Evolutionary conservation across 2,113 vertebrate genomes (phyloP), one percentile per base, ranked within the genome.

Genomic region (Phocoena sinus): DNA sequence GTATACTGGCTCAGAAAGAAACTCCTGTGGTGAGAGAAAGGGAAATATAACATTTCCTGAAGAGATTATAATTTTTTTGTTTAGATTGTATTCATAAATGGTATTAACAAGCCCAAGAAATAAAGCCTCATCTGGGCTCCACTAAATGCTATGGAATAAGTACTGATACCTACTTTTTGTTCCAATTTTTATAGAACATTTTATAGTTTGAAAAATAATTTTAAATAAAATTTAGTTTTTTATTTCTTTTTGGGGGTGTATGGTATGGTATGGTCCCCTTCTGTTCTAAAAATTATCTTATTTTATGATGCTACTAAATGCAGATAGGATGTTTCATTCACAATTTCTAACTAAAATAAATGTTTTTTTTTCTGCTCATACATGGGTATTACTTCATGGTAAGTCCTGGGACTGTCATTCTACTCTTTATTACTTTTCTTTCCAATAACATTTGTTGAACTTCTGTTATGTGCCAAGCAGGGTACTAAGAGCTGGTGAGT

Each of bases 1-100:
- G 36, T 44, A 28, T 38, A 97, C 73, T 97, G 97, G 89, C 62
- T 95, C 5, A 88, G 73, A 97, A 97, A 98, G 96, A 95, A 80
- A 91, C 47, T 91, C 44, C 41, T 97, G 88, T 74, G 80, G 74
- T 88, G 44, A 97, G 90, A 79, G 86, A 90, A 98, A 92, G 60
- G 67, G 62, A 95, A 97, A 97, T 62, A 79, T n/a, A 93, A 91
- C 21, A 94, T 97, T 96, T 97, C 95, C 79, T 90, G 88, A 94
- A 97, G 28, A 96, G 62, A 38, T 89, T 97, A 98, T 96, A 85
- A 71, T 68, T 36, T 50, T 91, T 88, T 85, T 41, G 6, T 33
- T 38, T 56, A 67, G 38, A 58, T 86, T 97, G 33, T 93, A 76
- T 94, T 82, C 60, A 88, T 90, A 96, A 97, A 94, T 1, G 26